These are phyloP conservation scores for Apoda limacodes DNA, from an alignment of 2,888 invertebrate species.

Conservation along the genomic window DNA sequence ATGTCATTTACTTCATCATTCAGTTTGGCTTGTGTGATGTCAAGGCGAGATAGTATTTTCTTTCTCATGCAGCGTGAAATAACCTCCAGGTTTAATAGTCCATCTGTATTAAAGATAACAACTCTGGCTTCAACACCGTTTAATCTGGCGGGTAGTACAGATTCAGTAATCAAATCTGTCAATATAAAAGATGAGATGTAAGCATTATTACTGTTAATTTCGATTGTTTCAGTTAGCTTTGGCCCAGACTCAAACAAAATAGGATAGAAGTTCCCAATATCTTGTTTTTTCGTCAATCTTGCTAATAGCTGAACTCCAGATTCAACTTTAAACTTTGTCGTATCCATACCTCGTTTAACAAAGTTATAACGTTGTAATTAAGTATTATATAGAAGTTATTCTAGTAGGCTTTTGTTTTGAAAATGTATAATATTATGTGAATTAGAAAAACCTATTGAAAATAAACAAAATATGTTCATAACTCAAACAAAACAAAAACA, in stretches of 20 bases:
- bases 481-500: too few relatives aligned
- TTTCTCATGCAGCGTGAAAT: conserved; percentile 26
- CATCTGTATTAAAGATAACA: conserved; percentile 51
- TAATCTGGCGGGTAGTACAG: conserved; percentile 29
- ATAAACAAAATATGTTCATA: too few relatives aligned
- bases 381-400: too few relatives aligned
- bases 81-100: conserved; percentile 38
- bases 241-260: conserved; percentile 48
- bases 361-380: too few relatives aligned
- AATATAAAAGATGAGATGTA: conserved; percentile 30
- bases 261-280: conserved; percentile 52
- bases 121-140: conserved; percentile 38
- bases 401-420: too few relatives aligned
- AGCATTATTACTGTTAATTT: conserved; percentile 37
- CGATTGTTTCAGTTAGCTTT: conserved; percentile 40
- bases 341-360: too few relatives aligned
- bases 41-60: conserved; percentile 20
- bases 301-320: conserved; percentile 70
- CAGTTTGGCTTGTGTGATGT: conserved; percentile 6
- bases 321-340: conserved; percentile 49
- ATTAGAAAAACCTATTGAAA: too few relatives aligned
- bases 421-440: too few relatives aligned
- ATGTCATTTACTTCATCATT: conserved; percentile 19
- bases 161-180: conserved; percentile 42
- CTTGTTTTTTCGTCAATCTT: conserved; percentile 53